Evolutionary conservation across 1,140 invertebrate species (phyloP).

Genomic region (Drosophila sp.): DNA sequence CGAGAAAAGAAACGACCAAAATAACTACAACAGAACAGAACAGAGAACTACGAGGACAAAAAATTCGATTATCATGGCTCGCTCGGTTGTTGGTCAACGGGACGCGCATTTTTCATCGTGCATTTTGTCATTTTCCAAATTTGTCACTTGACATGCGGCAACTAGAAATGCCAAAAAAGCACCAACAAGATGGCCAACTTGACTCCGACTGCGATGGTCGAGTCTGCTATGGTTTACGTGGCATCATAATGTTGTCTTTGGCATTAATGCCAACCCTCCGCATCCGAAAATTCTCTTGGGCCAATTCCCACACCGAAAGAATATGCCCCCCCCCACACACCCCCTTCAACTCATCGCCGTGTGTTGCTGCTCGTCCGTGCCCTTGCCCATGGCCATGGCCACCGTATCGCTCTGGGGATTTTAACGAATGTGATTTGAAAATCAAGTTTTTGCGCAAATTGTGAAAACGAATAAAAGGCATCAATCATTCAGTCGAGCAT

Average conservation of each 20-base stretch:
- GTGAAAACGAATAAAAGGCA: slow-evolving; percentile 73
- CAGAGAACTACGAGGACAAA: slow-evolving; percentile 32
- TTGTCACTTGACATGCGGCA: slow-evolving; percentile 75
- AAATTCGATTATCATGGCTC: slow-evolving; percentile 68
- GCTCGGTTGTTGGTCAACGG: slow-evolving; percentile 26
- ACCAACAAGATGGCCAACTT: slow-evolving; percentile 28
- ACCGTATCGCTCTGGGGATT: slow-evolving; percentile 36
- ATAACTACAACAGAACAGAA: slow-evolving; percentile 6
- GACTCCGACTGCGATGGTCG: neutral
- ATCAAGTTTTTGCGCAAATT: slow-evolving; percentile 65
- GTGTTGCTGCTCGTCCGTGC: neutral
- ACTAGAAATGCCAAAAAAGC: slow-evolving; percentile 5
- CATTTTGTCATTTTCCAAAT: slow-evolving; percentile 78
- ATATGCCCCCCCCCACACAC: neutral
- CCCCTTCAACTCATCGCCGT: too few species aligned
- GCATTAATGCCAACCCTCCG: slow-evolving; percentile 62
- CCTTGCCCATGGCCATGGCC: slow-evolving; percentile 17
- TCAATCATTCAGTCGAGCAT: slow-evolving; percentile 77
- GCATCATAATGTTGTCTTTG: slow-evolving; percentile 74
- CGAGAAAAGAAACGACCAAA: neutral
- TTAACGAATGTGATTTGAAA: slow-evolving; percentile 76
- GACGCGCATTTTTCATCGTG: slow-evolving; percentile 60
- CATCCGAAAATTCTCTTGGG: slow-evolving; percentile 10
- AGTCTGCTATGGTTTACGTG: slow-evolving; percentile 10
- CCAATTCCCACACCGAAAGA: slow-evolving; percentile 13